phyloP scores from a whole-genome alignment of 2,113 vertebrate genomes.

The Pomatorhinus ruficollis region DNA sequence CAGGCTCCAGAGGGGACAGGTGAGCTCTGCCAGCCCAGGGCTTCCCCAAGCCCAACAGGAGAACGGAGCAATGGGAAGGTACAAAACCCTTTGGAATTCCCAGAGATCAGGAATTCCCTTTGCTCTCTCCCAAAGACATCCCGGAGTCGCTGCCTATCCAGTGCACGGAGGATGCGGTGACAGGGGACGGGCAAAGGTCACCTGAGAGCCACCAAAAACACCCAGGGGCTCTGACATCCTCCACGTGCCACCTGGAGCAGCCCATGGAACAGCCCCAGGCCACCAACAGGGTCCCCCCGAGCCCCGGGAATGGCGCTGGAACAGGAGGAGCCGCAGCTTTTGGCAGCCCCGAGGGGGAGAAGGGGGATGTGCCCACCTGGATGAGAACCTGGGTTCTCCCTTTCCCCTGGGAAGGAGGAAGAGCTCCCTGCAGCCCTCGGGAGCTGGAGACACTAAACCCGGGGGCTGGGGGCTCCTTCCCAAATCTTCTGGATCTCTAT shows the following conservation, averaged over 20 bases:
- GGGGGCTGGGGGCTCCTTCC: not conserved
- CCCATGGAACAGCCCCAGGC: not conserved
- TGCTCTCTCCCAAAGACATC: not conserved
- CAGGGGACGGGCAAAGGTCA: not conserved
- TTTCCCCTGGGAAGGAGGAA: not conserved
- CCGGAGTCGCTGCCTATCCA: not conserved
- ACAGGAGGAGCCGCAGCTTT: rapidly evolving
- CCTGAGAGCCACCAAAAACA: rapidly evolving
- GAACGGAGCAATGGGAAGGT: rapidly evolving
- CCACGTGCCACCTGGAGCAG: rapidly evolving
- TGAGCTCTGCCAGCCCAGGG: not conserved
- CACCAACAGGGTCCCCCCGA: rapidly evolving
- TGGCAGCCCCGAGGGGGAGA: rapidly evolving
- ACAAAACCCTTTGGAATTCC: rapidly evolving
- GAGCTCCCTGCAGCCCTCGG: not conserved
- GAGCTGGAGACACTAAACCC: rapidly evolving
- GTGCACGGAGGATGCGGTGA: not conserved
- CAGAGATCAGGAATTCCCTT: not conserved
- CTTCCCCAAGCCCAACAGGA: rapidly evolving
- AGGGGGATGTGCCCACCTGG: not conserved
- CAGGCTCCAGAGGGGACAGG: not conserved
- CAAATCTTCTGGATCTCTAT: not conserved
- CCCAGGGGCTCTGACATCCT: rapidly evolving
- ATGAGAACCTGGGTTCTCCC: not conserved
- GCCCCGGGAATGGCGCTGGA: rapidly evolving